Base-by-base conservation (phyloP, 1,140 invertebrate genomes). In the Stratiolaelaps scimitus region DNA sequence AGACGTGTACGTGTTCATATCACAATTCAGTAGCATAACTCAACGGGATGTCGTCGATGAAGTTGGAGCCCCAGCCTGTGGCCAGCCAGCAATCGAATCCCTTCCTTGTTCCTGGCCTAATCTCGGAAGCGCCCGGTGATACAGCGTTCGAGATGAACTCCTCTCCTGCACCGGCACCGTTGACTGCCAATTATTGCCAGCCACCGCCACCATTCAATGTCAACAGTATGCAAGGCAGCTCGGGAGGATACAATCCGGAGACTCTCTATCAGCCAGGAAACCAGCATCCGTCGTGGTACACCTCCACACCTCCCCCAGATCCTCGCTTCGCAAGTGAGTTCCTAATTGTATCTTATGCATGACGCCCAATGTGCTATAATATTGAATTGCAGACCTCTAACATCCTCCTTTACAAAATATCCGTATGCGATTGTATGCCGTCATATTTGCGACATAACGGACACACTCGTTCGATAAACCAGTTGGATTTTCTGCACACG, bases 141-240 rank as follows among this genome's bases (percentile, higher is more conserved):
- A 26, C 53, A 60, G 15, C 53, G 53, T 60, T 60, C 53, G 53
- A 60, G 26, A 60, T 60, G 53, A 60, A 60, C 23, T 60, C 53
- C 26, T 60, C 53, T 26, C 53, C 53, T 17, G 53, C 53, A 26
- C 53, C 53, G 15, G 34, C 34, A 19, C 34, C 53, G 17, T 26
- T 34, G 26, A 34, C 53, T 23, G 34, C 53, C 53, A 60, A 60
- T 34, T 60, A 60, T 26, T 60, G 53, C 23, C 53, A 26, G 34
- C 53, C 53, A 34, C 53, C 53, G 17, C 34, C 34, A 10, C 34
- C 34, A 10, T 40, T 40, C 34, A 40, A 40, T 10, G 26, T 60
- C 15, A 60, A 60, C 53, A 34, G 53, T 60, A 60, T 60, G 53
- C 53, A 60, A 10, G 53, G 53, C 15, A 60, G 17, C 2, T 34